Conservation (phyloP, 2,888 invertebrate genomes). For the Agonopterix alstromeriana region DNA sequence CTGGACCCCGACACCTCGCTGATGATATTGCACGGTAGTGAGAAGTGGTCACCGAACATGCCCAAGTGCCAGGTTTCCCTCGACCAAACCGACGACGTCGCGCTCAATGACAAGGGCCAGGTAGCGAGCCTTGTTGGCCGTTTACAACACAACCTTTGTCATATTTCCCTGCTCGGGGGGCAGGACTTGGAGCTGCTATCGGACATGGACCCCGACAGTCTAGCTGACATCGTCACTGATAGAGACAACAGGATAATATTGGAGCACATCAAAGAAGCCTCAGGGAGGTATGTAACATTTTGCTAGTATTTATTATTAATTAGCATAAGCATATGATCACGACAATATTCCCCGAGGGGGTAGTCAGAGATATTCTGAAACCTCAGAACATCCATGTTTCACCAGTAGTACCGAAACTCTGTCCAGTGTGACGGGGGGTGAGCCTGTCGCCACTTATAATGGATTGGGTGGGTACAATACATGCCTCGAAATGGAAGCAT, state of each 20-base stretch:
- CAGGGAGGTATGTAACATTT: conserved; percentile 78
- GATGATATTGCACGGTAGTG: conserved; percentile 86
- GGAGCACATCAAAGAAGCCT: conserved; percentile 89
- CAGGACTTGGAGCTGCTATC: conserved; percentile 89
- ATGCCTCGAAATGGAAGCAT: no score
- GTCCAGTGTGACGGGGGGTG: no score
- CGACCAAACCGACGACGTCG: conserved; percentile 76
- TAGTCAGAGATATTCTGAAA: no score
- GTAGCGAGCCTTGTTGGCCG: conserved; percentile 86
- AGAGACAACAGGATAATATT: conserved; percentile 85
- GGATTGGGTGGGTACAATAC: no score
- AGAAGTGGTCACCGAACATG: conserved; percentile 84
- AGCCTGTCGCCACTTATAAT: no score
- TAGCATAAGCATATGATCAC: no score
- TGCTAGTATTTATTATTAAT: no score
- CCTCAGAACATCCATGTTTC: no score
- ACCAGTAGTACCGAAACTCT: no score
- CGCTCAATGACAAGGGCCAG: conserved; percentile 72
- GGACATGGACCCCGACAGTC: conserved; percentile 93
- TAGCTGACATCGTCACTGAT: conserved; percentile 87
- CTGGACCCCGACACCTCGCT: conserved; percentile 91
- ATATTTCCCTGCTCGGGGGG: conserved; percentile 89
- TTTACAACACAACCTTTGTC: conserved; percentile 87
- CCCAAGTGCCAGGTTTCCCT: conserved; percentile 79
- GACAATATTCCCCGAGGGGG: no score